Evolutionary conservation across 1,140 invertebrate genomes (phyloP), one percentile per base, ranked within the genome.

Genomic region (Lysiphlebus fabarum): DNA sequence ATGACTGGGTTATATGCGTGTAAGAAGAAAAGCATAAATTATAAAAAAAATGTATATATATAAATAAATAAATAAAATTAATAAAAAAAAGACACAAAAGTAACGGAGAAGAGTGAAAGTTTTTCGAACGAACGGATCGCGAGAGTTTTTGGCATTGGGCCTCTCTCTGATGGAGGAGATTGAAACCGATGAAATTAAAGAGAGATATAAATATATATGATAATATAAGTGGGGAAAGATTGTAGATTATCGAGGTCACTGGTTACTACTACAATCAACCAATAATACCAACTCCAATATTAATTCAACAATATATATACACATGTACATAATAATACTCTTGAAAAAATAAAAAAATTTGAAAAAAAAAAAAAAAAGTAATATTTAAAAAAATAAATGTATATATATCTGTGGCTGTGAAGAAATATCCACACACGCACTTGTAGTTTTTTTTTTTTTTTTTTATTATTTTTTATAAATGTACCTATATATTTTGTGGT

Each of bases 101-200:
- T 47, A 61, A 64, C 51, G 37, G 54, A 59, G 57, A 57, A 76
- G 74, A 77, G 76, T 79, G 75, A 79, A 79, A 79, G 75, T 79
- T 75, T 66, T 61, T 43, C 43, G 58, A 45, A 58, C 49, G 36
- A 26, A 56, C 53, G 55, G 8, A 26, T 26, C 51, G 14, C 38
- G 9, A n/a, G 38, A 12, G n/a, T 76, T 79, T 77, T 77, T 75
- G 73, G 76, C 75, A 77, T 75, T 77, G 73, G 71, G 65, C 68
- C 67, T 44, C 8, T 49, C 54, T 56, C 56, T 71, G 69, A 66
- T 47, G 70, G 72, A 76, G 74, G 72, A 73, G 72, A 68, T 70
- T 73, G 69, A 64, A 69, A 66, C 67, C 69, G 62, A n/a, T 10
- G 45, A n/a, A 12, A 42, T 55, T 51, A 57, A 44, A 38, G 59